phyloP scores from a whole-genome alignment of 1,140 invertebrate genomes.

The Drosophila hydei region DNA sequence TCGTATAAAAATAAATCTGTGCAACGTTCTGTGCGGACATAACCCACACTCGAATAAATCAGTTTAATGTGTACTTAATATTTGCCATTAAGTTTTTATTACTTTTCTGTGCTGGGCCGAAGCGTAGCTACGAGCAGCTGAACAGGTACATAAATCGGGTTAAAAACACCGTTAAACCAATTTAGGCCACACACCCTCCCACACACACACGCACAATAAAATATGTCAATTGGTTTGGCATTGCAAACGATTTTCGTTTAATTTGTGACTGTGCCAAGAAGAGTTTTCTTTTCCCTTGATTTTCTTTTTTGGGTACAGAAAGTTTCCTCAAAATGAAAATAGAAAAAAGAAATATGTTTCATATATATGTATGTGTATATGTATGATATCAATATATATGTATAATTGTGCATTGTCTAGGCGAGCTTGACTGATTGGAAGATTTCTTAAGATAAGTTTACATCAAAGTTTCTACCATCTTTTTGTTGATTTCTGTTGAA shows the following conservation, averaged over 20 bases:
- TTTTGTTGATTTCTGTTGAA: too few species aligned
- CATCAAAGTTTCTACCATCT: too few species aligned
- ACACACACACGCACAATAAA: constrained; percentile 12
- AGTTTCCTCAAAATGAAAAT: not conserved
- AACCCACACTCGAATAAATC: constrained; percentile 56
- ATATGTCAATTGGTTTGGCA: constrained; percentile 42
- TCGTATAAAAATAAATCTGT: constrained; percentile 68
- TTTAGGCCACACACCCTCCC: constrained; percentile 16
- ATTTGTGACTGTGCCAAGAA: constrained; percentile 3
- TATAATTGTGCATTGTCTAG: too few species aligned
- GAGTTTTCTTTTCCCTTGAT: not conserved
- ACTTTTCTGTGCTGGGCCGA: constrained; percentile 24
- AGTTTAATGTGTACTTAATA: constrained; percentile 76
- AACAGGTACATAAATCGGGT: constrained; percentile 59
- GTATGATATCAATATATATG: too few species aligned
- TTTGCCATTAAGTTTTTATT: constrained; percentile 75
- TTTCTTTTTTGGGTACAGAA: not conserved
- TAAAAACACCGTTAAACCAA: constrained; percentile 34
- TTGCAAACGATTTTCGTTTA: constrained; percentile 22
- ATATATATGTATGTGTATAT: too few species aligned
- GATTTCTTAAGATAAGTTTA: too few species aligned
- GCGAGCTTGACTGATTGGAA: too few species aligned
- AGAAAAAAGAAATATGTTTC: too few species aligned
- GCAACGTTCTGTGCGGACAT: constrained; percentile 7
- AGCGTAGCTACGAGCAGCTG: constrained; percentile 4